A percentile compares a stretch with the other conserved stretches of the same genome.
phyloP scores from a whole-genome alignment of 2,797 vertebrate species.

The Anabacerthia variegaticeps region DNA sequence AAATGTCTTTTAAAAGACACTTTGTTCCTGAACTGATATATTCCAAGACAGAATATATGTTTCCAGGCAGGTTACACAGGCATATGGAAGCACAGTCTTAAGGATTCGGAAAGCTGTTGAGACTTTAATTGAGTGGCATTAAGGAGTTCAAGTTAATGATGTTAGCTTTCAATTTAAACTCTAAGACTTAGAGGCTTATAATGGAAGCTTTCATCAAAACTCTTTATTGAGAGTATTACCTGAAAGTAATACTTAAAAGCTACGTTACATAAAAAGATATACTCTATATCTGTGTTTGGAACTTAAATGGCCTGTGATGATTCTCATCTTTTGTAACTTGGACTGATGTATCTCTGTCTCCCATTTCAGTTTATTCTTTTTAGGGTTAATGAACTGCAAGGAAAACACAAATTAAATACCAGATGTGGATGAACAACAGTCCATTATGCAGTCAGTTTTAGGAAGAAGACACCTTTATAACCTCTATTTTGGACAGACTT shows the following conservation, averaged over 20 bases:
- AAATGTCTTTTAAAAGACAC: neutral
- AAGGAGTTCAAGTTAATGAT: neutral
- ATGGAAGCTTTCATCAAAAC: neutral
- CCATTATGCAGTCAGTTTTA: neutral
- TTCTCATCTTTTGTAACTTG: neutral
- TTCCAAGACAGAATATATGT: neutral
- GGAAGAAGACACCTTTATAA: slow-evolving; percentile 1
- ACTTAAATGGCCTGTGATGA: neutral
- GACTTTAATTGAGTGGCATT: slow-evolving; percentile 15
- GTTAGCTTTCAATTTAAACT: slow-evolving; percentile 17
- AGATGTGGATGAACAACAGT: neutral
- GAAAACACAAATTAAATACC: neutral
- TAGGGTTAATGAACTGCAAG: neutral
- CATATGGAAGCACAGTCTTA: neutral
- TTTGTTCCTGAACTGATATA: neutral
- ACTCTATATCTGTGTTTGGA: neutral
- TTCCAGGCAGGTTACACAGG: neutral
- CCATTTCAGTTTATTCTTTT: slow-evolving; percentile 4
- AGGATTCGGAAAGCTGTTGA: slow-evolving; percentile 27
- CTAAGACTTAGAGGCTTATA: neutral
- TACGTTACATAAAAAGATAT: neutral
- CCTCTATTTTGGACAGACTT: neutral
- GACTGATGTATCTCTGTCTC: neutral
- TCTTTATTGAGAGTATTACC: neutral
- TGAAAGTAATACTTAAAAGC: neutral